Evolutionary conservation across 2,888 invertebrate genomes (phyloP).

Genomic region (Lithophane socia): DNA sequence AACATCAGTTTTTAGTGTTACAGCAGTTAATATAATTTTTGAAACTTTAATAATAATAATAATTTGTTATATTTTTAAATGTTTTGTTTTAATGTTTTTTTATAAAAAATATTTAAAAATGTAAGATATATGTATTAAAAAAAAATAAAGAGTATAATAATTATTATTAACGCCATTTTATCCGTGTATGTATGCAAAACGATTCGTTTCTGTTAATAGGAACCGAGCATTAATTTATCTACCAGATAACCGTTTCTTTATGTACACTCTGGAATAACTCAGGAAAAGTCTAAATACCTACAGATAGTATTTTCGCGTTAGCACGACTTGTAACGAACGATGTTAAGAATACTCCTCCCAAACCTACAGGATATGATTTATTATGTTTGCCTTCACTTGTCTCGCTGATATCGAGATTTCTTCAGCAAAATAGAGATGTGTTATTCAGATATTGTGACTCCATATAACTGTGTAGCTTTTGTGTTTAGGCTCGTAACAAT

Average conservation of each 20-base stretch:
- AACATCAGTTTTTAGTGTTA: neutral
- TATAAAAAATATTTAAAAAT: no score
- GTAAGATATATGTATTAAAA: no score
- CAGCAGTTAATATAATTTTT: neutral
- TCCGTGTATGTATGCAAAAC: no score
- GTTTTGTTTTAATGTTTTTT: no score
- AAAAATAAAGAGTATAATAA: no score
- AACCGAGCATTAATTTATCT: no score
- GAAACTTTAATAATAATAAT: no score
- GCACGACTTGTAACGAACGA: conserved; percentile 54
- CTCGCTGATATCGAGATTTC: conserved; percentile 70
- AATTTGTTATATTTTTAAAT: no score
- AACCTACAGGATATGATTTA: conserved; percentile 75
- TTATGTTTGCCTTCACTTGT: conserved; percentile 72
- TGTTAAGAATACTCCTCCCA: conserved; percentile 66
- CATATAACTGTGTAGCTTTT: conserved; percentile 63
- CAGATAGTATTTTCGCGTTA: neutral
- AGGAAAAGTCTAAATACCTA: neutral
- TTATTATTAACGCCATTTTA: no score
- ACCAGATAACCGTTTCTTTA: neutral
- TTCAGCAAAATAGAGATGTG: conserved; percentile 68
- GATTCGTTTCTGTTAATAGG: no score
- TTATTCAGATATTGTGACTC: conserved; percentile 63
- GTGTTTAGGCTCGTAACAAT: conserved; percentile 66
- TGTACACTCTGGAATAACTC: neutral